Evolutionary conservation across 2,888 invertebrate genomes (phyloP).

Genomic region (Volucella zonaria): DNA sequence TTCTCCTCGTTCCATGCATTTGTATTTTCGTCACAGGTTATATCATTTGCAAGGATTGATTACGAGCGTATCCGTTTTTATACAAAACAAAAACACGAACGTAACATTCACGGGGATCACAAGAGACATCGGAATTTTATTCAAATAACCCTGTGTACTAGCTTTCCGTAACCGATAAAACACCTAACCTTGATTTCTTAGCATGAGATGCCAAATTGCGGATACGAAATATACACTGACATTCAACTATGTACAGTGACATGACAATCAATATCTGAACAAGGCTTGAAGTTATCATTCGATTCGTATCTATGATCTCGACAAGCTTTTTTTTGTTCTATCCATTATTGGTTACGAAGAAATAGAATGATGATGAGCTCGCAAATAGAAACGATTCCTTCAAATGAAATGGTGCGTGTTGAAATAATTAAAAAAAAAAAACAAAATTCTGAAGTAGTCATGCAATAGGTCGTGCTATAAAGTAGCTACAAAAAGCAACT

Average conservation of each 20-base stretch:
- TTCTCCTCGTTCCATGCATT: no score
- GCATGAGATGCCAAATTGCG: conserved; percentile 47
- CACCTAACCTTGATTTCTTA: conserved; percentile 34
- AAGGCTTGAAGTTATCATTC: neutral
- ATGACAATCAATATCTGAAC: conserved; percentile 21
- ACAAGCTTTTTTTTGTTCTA: conserved; percentile 3
- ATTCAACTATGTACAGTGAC: conserved; percentile 25
- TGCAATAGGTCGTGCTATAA: neutral
- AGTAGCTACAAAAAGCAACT: neutral
- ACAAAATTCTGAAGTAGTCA: neutral
- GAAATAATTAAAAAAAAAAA: neutral
- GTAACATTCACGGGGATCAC: neutral
- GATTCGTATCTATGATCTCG: neutral
- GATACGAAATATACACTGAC: conserved; percentile 30
- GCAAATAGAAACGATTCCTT: conserved; percentile 2
- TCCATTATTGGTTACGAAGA: conserved; percentile 16
- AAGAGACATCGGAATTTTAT: neutral
- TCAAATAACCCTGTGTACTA: neutral
- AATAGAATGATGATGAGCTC: neutral
- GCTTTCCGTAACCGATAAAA: neutral
- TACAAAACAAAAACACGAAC: no score
- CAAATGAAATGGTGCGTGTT: conserved; percentile 16
- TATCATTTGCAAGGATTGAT: no score
- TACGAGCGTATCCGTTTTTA: no score
- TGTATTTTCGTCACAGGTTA: no score